Percentiles rank a stretch among this genome's conserved stretches.
Conservation (phyloP, 2,113 vertebrate genomes). For the Campylomormyrus numenius region DNA sequence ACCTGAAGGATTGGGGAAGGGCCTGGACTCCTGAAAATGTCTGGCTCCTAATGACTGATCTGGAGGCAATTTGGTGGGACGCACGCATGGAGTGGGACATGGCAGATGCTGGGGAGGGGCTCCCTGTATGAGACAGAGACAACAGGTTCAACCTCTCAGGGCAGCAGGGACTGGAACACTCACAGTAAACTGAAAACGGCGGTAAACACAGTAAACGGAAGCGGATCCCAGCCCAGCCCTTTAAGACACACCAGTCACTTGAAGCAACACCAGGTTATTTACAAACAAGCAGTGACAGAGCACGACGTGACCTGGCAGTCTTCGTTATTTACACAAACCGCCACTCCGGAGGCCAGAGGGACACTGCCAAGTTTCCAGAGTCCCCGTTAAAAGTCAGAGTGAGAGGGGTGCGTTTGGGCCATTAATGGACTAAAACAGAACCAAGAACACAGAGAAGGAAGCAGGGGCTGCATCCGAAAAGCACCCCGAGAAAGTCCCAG, state of each 20-base stretch:
- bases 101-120: constrained; percentile 78
- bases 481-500: neutral
- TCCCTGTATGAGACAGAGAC: constrained; percentile 63
- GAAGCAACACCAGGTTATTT: neutral
- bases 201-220: neutral
- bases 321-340: neutral
- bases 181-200: neutral
- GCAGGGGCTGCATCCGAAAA: neutral
- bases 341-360: neutral
- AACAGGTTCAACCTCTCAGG: neutral
- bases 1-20: constrained; percentile 79
- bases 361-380: neutral
- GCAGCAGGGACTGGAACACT: neutral
- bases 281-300: neutral
- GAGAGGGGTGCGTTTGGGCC: neutral
- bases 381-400: neutral
- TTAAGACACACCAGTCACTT: neutral
- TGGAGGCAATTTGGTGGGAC: constrained; percentile 66
- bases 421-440: neutral
- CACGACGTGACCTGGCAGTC: neutral
- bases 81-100: constrained; percentile 89
- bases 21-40: constrained; percentile 88
- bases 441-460: neutral
- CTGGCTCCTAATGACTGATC: constrained; percentile 89
- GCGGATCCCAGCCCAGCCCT: neutral